A percentile compares a stretch with the other conserved stretches of the same genome.
Conservation (phyloP, 1,140 invertebrate genomes). For the Bombus vancouverensis region DNA sequence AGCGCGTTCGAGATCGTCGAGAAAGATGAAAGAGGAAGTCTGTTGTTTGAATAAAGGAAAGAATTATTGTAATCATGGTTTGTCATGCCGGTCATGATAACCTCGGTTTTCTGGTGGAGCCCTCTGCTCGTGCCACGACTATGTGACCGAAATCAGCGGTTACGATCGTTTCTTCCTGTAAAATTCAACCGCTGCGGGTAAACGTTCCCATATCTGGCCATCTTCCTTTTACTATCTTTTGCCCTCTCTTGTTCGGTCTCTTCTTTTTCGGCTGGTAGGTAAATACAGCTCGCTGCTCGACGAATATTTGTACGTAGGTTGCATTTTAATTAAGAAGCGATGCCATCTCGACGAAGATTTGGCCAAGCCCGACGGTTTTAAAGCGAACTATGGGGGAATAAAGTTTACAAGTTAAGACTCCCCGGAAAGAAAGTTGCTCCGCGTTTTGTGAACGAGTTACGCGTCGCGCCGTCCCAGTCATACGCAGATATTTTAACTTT, state of each 20-base stretch:
- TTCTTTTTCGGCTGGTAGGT: background rate
- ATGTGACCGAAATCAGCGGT: conserved; percentile 23
- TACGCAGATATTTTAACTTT: conserved; percentile 18
- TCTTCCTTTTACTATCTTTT: background rate
- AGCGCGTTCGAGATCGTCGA: background rate
- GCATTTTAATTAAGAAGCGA: conserved; percentile 52
- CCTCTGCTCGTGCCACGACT: background rate
- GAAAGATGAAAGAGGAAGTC: conserved; percentile 31
- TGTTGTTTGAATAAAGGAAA: conserved; percentile 31
- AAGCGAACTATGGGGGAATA: background rate
- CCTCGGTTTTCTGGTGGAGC: conserved; percentile 21
- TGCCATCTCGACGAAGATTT: conserved; percentile 22
- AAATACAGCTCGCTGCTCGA: conserved; percentile 1
- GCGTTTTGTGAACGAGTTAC: background rate
- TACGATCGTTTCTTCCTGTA: conserved; percentile 26
- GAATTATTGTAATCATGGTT: conserved; percentile 37
- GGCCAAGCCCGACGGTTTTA: background rate
- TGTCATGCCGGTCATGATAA: conserved; percentile 47
- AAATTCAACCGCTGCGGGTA: conserved; percentile 15
- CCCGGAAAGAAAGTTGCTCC: background rate
- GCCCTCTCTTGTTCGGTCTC: too few species aligned
- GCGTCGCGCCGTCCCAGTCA: conserved; percentile 4
- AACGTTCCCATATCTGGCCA: conserved; percentile 28
- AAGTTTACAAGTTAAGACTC: conserved; percentile 15
- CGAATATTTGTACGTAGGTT: conserved; percentile 47